Evolutionary conservation across 2,888 invertebrate genomes (phyloP).

Genomic region (Idaea biselata): DNA sequence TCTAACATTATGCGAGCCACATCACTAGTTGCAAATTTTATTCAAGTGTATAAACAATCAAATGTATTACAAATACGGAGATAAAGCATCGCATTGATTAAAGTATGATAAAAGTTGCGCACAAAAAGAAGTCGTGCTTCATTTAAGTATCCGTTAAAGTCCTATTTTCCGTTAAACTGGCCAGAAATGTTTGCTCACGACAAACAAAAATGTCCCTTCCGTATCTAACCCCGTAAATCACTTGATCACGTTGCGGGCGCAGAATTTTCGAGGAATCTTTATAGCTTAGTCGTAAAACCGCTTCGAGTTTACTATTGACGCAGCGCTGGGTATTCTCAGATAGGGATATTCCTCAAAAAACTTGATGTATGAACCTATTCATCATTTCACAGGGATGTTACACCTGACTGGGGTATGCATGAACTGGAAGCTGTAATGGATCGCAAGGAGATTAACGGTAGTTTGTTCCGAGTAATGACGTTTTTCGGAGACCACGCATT

Average conservation of each 20-base stretch:
- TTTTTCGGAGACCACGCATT: slow-evolving; percentile 89
- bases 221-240: slow-evolving; percentile 22
- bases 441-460: slow-evolving; percentile 83
- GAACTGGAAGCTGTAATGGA: slow-evolving; percentile 89
- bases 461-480: slow-evolving; percentile 83
- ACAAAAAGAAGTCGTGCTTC: background rate
- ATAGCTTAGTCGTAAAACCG: slow-evolving; percentile 28
- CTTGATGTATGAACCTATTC: slow-evolving; percentile 17
- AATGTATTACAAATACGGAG: background rate
- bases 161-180: slow-evolving; percentile 13
- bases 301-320: slow-evolving; percentile 25
- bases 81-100: background rate
- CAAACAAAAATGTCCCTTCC: slow-evolving; percentile 21
- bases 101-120: background rate
- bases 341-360: slow-evolving; percentile 12
- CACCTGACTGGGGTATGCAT: slow-evolving; percentile 87
- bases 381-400: slow-evolving; percentile 51
- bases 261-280: slow-evolving; percentile 26
- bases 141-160: slow-evolving; percentile 6
- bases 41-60: background rate
- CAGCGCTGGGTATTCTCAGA: slow-evolving; percentile 16
- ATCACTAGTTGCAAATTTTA: too few species aligned
- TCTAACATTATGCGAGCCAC: background rate
- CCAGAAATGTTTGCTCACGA: slow-evolving; percentile 10
- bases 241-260: slow-evolving; percentile 22